Percentiles rank a stretch among this genome's conserved stretches.
Evolutionary conservation across 2,113 vertebrate genomes (phyloP).

Genomic region (Carassius carassius): DNA sequence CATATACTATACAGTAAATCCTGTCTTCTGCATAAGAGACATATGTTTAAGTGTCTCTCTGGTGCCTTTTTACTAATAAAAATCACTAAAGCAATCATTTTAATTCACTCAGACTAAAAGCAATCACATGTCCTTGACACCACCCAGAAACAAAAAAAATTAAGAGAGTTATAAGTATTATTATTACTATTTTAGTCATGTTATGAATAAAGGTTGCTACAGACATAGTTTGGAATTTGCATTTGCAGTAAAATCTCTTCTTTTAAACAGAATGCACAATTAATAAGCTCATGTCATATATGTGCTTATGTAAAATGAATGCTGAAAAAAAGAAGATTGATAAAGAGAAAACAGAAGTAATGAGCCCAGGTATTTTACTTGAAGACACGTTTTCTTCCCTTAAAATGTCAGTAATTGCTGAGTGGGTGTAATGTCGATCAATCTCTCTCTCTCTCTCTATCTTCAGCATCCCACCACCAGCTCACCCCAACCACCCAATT

Average conservation of each 20-base stretch:
- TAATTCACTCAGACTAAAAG: background rate
- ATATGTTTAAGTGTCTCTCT: background rate
- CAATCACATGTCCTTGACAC: background rate
- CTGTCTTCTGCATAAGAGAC: background rate
- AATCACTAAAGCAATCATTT: constrained; percentile 7
- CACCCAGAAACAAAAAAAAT: constrained; percentile 17
- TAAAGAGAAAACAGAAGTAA: background rate
- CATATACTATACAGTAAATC: background rate
- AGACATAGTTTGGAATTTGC: background rate
- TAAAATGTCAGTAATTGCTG: constrained; percentile 43
- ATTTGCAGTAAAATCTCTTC: background rate
- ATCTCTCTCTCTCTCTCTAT: background rate
- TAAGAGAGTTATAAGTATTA: background rate
- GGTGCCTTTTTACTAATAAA: constrained; percentile 9
- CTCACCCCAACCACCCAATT: background rate
- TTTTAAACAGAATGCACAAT: background rate
- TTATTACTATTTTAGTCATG: background rate
- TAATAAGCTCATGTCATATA: background rate
- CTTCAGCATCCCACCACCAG: background rate
- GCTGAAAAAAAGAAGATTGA: background rate
- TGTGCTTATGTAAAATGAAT: background rate
- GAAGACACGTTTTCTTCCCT: constrained; percentile 23
- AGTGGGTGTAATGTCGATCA: constrained; percentile 26
- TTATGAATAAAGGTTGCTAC: background rate
- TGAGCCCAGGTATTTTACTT: constrained; percentile 14